These are phyloP conservation scores for Bicyclus anynana DNA, from an alignment of 1,140 invertebrate genomes.

Conservation along the genomic window DNA sequence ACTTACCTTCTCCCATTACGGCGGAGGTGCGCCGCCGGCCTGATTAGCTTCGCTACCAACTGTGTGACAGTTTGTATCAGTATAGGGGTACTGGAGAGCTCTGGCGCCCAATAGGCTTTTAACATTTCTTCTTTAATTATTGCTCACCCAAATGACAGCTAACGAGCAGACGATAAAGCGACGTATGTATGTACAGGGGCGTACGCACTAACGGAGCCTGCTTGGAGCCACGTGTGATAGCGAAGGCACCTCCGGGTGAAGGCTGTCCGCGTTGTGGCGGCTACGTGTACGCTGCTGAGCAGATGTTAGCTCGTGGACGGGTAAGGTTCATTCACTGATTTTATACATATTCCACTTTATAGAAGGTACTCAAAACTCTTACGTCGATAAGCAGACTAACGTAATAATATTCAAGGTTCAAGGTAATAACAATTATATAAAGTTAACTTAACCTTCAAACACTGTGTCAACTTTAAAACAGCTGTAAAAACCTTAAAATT, in stretches of 20 bases:
- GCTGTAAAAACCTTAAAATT: too few relatives aligned
- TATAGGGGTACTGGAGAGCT: slow-evolving; percentile 50
- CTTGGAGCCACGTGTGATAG: slow-evolving; percentile 84
- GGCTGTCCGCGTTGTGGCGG: slow-evolving; percentile 95
- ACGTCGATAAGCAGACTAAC: neutral
- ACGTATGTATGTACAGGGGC: slow-evolving; percentile 46
- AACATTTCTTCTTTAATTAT: slow-evolving; percentile 61
- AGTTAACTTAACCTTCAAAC: neutral
- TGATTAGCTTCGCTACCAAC: slow-evolving; percentile 62
- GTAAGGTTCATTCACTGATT: slow-evolving; percentile 81
- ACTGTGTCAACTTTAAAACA: too few relatives aligned
- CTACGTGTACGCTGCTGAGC: slow-evolving; percentile 94
- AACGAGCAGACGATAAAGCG: slow-evolving; percentile 31
- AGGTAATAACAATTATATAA: too few relatives aligned
- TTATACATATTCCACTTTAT: too few relatives aligned
- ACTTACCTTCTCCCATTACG: slow-evolving; percentile 81
- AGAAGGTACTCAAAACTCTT: too few relatives aligned
- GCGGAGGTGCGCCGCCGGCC: slow-evolving; percentile 71
- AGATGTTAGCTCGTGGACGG: slow-evolving; percentile 93
- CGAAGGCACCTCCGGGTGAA: slow-evolving; percentile 90
- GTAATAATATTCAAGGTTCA: neutral
- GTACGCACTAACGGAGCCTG: slow-evolving; percentile 77
- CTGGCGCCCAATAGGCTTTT: slow-evolving; percentile 58
- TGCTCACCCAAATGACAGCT: slow-evolving; percentile 36
- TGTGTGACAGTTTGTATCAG: slow-evolving; percentile 48